phyloP scores from a whole-genome alignment of 2,113 vertebrate species.

The Regulus satrapa region DNA sequence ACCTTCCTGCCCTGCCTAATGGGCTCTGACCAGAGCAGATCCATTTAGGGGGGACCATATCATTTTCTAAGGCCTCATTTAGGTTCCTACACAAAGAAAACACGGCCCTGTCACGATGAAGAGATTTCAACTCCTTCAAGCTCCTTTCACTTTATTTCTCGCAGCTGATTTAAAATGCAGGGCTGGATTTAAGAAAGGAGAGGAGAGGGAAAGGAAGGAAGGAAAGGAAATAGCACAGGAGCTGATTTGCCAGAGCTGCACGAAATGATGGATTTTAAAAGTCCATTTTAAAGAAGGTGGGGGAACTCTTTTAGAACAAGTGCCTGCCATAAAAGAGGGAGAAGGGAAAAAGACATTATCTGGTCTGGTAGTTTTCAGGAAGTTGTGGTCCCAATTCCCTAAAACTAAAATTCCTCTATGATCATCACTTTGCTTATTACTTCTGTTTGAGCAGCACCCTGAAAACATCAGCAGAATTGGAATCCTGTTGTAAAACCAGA shows the following conservation, averaged over 20 bases:
- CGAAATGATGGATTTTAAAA: conserved; percentile 62
- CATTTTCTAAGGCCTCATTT: conserved; percentile 71
- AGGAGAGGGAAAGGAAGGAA: conserved; percentile 45
- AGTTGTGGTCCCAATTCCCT: conserved; percentile 56
- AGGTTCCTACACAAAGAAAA: conserved; percentile 43
- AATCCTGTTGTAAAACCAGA: not conserved
- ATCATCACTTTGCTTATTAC: not conserved
- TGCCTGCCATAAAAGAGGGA: conserved; percentile 9
- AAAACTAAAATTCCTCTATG: conserved; percentile 29
- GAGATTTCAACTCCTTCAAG: conserved; percentile 16
- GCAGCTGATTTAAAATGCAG: conserved; percentile 67
- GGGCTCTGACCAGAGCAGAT: conserved; percentile 65
- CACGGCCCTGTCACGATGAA: conserved; percentile 51
- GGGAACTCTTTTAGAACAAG: conserved; percentile 2
- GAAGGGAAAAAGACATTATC: conserved; percentile 59
- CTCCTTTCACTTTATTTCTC: conserved; percentile 49
- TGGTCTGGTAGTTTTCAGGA: conserved; percentile 62
- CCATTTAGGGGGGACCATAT: conserved; percentile 55
- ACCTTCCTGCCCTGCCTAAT: conserved; percentile 59
- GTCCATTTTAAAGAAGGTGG: not conserved
- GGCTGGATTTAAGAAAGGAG: not conserved
- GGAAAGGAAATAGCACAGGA: conserved; percentile 48
- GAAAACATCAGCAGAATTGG: not conserved
- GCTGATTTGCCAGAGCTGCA: conserved; percentile 33
- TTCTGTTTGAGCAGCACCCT: not conserved